Percentiles rank a stretch among this genome's conserved stretches.
Conservation (phyloP, 2,888 invertebrate genomes). For the Cryptophagus acutangulus region DNA sequence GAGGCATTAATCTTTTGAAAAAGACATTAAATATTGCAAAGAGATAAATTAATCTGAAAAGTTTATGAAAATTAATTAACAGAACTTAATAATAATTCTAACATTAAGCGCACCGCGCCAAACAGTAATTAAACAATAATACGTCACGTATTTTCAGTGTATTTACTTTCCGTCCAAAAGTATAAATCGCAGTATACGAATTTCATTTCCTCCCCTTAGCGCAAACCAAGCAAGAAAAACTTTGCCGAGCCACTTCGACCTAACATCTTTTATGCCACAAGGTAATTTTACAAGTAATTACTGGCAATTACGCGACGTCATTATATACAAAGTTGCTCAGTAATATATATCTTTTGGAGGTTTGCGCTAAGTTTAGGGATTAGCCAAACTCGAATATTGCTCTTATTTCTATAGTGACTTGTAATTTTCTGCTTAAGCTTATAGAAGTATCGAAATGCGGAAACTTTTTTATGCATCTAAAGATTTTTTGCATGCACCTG, state of each 20-base stretch:
- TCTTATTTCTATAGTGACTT: too few species aligned
- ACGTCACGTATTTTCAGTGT: constrained; percentile 35
- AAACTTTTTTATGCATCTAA: too few species aligned
- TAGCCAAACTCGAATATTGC: too few species aligned
- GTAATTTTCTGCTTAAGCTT: too few species aligned
- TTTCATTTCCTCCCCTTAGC: constrained; percentile 40
- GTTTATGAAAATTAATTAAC: constrained; percentile 42
- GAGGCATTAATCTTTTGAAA: constrained; percentile 25
- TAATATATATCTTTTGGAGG: too few species aligned
- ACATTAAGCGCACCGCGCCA: constrained; percentile 15
- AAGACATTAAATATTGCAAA: constrained; percentile 32
- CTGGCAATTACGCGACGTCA: constrained; percentile 50
- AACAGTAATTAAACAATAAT: constrained; percentile 47
- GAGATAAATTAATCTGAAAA: constrained; percentile 36
- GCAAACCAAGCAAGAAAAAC: constrained; percentile 36
- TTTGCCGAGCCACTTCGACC: constrained; percentile 32
- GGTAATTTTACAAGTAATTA: constrained; percentile 53
- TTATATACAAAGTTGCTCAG: too few species aligned
- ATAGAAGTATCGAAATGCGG: too few species aligned
- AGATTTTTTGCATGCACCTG: too few species aligned
- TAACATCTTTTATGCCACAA: constrained; percentile 50
- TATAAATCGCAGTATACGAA: not conserved
- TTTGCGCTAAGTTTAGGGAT: too few species aligned
- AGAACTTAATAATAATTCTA: constrained; percentile 43
- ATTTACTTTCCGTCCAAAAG: constrained; percentile 33